Conservation (phyloP, 2,888 invertebrate genomes). For the Drosophila robusta region DNA sequence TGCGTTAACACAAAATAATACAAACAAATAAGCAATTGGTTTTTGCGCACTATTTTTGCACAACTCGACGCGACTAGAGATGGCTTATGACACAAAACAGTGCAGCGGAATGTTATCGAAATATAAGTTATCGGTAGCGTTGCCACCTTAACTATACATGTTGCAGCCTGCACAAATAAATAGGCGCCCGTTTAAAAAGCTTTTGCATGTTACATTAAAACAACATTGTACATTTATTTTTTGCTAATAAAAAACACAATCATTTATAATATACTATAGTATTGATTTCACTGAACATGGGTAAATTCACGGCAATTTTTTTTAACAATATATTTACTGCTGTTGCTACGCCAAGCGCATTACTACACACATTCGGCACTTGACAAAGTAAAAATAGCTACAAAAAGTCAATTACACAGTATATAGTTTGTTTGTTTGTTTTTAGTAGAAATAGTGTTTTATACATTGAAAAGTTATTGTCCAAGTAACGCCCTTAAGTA, state of each 20-base stretch:
- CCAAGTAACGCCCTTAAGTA: slow-evolving; percentile 44
- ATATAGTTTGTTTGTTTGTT: background rate
- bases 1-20: slow-evolving; percentile 4
- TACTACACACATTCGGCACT: slow-evolving; percentile 27
- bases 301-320: slow-evolving; percentile 43
- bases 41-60: slow-evolving; percentile 62
- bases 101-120: slow-evolving; percentile 4
- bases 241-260: slow-evolving; percentile 63
- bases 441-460: slow-evolving; percentile 23
- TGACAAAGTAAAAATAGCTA: slow-evolving; percentile 22
- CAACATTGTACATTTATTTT: slow-evolving; percentile 57
- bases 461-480: slow-evolving; percentile 61
- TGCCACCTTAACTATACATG: slow-evolving; percentile 20
- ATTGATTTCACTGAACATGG: slow-evolving; percentile 44
- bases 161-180: too few species aligned
- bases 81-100: slow-evolving; percentile 18
- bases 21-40: slow-evolving; percentile 27
- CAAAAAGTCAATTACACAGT: slow-evolving; percentile 20
- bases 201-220: background rate
- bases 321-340: slow-evolving; percentile 29
- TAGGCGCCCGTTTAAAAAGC: slow-evolving; percentile 3
- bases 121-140: slow-evolving; percentile 2
- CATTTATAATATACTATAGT: slow-evolving; percentile 46
- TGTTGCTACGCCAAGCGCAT: background rate
- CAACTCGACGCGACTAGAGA: slow-evolving; percentile 50